Base-by-base conservation (phyloP, 2,888 invertebrate genomes). In the Zaprionus lineosus region DNA sequence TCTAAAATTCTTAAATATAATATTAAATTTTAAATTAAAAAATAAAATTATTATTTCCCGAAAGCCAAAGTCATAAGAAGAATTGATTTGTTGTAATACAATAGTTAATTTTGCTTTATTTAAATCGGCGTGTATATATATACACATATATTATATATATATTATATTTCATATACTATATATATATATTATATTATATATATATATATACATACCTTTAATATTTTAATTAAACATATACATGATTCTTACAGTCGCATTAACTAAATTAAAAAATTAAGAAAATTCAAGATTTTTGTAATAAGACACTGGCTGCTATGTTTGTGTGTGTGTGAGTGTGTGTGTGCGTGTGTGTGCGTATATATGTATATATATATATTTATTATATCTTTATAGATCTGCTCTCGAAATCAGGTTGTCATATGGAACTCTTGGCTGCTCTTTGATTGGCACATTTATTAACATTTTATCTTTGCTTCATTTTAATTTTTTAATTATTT, bases 251-350 rank as follows among this genome's bases (percentile, higher is more conserved):
- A 67, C 59, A 46, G 63, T 74, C 63, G 78, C 82, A 56, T 63
- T 66, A 81, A 84, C 69, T 72, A 69, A 81, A 77, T 52, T 37
- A 64, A n/a, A n/a, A 57, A 51, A 73, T 24, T 21, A 29, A 46
- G 43, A 53, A 41, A 67, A 31, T 36, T 63, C 73, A 70, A 78
- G 77, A 82, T 82, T 67, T 70, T 74, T 57, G 55, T 62, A n/a
- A 57, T 81, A 77, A 84, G 76, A 77, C 76, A 77, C 76, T 77
- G 76, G 69, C 24, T 24, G 24, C 2, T 24, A 3, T 7, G 2
- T 24, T n/a, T n/a, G n/a, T n/a, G n/a, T n/a, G n/a, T n/a, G n/a
- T n/a, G n/a, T n/a, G n/a, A n/a, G n/a, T n/a, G n/a, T n/a, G n/a
- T n/a, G n/a, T n/a, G 24, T 24, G n/a, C 2, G n/a, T 24, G n/a